Percentiles rank a stretch among this genome's conserved stretches.
phyloP scores from a whole-genome alignment of 2,113 vertebrate species.

The Pangasianodon hypophthalmus region DNA sequence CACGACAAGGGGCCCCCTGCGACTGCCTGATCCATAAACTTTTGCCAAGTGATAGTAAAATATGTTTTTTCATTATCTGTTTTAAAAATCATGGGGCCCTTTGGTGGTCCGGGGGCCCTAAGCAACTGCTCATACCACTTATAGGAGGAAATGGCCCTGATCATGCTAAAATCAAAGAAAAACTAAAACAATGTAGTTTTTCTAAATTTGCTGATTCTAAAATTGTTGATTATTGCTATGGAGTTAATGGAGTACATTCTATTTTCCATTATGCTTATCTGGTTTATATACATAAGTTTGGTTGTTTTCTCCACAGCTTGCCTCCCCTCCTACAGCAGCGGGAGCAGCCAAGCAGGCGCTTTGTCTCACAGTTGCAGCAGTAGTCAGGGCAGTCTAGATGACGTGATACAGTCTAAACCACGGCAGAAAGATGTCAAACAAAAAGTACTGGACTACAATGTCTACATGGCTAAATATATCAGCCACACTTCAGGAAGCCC shows the following conservation, averaged over 20 bases:
- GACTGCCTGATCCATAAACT: background rate
- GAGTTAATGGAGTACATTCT: background rate
- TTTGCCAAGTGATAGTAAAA: background rate
- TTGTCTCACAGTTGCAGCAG: constrained; percentile 86
- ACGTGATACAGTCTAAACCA: constrained; percentile 77
- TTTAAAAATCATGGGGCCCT: background rate
- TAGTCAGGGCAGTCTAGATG: constrained; percentile 89
- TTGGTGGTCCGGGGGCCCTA: background rate
- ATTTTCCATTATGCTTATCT: background rate
- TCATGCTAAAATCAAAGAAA: background rate
- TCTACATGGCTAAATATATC: constrained; percentile 94
- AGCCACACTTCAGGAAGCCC: constrained; percentile 79
- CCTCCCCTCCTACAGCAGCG: constrained; percentile 75
- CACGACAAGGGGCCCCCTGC: background rate
- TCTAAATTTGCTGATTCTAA: background rate
- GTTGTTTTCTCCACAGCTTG: constrained; percentile 70
- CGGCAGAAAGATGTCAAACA: constrained; percentile 85
- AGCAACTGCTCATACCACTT: background rate
- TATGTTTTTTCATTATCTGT: background rate
- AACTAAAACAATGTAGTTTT: background rate
- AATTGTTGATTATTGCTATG: background rate
- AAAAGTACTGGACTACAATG: constrained; percentile 89
- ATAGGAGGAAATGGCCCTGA: background rate
- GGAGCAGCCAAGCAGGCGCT: constrained; percentile 75
- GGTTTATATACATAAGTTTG: background rate